Evolutionary conservation across 2,797 vertebrate species (phyloP).

Genomic region (Acrossocheilus fasciatus): DNA sequence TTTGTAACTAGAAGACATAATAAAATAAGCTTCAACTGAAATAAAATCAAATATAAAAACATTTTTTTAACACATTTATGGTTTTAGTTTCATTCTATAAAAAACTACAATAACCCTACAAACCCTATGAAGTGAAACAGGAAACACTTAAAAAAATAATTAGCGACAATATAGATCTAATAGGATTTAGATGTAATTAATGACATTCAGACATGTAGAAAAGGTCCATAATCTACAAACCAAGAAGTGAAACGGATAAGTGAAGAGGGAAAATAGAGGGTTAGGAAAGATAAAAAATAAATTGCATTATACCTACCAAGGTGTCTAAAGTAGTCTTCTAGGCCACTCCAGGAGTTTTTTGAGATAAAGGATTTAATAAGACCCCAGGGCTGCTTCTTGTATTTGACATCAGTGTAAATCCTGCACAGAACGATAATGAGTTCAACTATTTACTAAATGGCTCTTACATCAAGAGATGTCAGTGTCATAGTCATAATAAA

Average conservation of each 20-base stretch:
- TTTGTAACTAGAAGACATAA: not conserved
- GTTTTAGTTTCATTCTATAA: not conserved
- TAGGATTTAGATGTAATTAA: not conserved
- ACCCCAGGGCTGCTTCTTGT: conserved; percentile 96
- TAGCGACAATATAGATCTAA: not conserved
- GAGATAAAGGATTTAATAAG: conserved; percentile 93
- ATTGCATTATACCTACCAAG: conserved; percentile 74
- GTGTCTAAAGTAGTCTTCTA: conserved; percentile 92
- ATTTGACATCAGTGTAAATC: conserved; percentile 92
- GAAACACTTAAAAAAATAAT: not conserved
- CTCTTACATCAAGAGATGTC: not conserved
- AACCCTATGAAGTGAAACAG: not conserved
- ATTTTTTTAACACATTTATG: not conserved
- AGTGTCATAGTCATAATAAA: not conserved
- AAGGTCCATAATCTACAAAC: not conserved
- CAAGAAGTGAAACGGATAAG: not conserved
- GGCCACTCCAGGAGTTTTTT: conserved; percentile 94
- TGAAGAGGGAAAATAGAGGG: not conserved
- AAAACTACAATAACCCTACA: not conserved
- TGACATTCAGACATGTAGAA: not conserved
- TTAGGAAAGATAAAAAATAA: conserved; percentile 15
- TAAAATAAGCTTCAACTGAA: too few species aligned
- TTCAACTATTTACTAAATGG: not conserved
- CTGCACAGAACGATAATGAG: conserved; percentile 66
- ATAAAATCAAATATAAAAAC: too few species aligned